Evolutionary conservation across 2,888 invertebrate genomes (phyloP).

Genomic region (Melikaiella ostensackeni): DNA sequence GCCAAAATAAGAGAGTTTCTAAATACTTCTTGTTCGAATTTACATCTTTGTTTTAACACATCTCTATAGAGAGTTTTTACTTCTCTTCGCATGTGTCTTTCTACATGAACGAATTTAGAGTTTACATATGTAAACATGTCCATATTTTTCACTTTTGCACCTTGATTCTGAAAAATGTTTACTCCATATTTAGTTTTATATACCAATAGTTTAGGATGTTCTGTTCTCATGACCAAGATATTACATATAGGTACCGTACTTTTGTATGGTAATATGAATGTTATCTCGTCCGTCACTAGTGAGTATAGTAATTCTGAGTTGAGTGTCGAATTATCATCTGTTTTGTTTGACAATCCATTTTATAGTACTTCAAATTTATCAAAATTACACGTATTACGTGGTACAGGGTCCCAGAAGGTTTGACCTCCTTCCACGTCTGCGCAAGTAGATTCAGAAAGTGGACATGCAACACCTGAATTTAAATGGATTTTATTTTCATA

Average conservation of each 20-base stretch:
- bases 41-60: conserved; percentile 52
- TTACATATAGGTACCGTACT: conserved; percentile 28
- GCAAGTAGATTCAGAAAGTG: conserved; percentile 29
- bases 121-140: conserved; percentile 46
- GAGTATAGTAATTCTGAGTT: conserved; percentile 42
- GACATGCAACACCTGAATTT: conserved; percentile 39
- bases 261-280: conserved; percentile 50
- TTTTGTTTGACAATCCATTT: conserved; percentile 46
- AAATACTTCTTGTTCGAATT: conserved; percentile 53
- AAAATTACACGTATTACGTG: conserved; percentile 42
- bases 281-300: conserved; percentile 41
- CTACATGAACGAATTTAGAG: conserved; percentile 54
- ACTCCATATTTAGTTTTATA: conserved; percentile 13
- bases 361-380: conserved; percentile 52
- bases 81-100: conserved; percentile 49
- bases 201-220: conserved; percentile 51
- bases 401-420: conserved; percentile 42
- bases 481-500: conserved; percentile 44
- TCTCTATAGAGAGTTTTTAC: conserved; percentile 48
- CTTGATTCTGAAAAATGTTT: too few species aligned
- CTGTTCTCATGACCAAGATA: conserved; percentile 39
- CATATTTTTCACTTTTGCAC: not conserved
- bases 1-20: conserved; percentile 53
- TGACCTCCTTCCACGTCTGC: conserved; percentile 47
- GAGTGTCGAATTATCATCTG: conserved; percentile 6